Evolutionary conservation across 2,888 invertebrate genomes (phyloP).

Genomic region (Hydriomena furcata): DNA sequence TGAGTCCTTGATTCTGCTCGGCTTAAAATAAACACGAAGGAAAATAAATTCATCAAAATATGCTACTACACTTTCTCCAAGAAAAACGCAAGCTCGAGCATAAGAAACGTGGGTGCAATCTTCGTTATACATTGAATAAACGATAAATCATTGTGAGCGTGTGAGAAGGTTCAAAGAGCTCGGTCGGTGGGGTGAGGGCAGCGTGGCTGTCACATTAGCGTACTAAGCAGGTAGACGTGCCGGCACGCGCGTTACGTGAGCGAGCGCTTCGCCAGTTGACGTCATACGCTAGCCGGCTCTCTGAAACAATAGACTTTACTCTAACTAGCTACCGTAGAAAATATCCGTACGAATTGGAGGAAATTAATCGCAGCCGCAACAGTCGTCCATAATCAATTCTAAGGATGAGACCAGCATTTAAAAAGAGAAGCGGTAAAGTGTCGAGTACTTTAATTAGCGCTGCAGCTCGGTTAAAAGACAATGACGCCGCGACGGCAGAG

Average conservation of each 20-base stretch:
- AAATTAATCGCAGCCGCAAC: conserved; percentile 18
- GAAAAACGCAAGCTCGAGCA: not conserved
- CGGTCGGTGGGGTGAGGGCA: conserved; percentile 37
- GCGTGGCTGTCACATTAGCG: conserved; percentile 57
- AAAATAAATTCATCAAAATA: not conserved
- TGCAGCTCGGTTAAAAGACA: conserved; percentile 78
- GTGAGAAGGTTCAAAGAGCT: conserved; percentile 43
- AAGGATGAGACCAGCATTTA: conserved; percentile 50
- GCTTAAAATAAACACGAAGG: conserved; percentile 16
- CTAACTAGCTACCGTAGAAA: conserved; percentile 14
- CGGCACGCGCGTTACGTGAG: conserved; percentile 52
- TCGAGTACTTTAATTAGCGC: conserved; percentile 81
- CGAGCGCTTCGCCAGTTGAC: conserved; percentile 26
- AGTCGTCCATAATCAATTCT: conserved; percentile 42
- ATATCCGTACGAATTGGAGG: not conserved
- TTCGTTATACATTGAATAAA: conserved; percentile 36
- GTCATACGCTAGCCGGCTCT: conserved; percentile 24
- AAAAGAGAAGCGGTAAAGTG: conserved; percentile 62
- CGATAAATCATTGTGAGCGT: conserved; percentile 46
- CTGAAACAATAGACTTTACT: conserved; percentile 23
- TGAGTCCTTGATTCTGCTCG: conserved; percentile 3
- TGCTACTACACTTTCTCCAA: too few species aligned
- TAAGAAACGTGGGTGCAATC: conserved; percentile 31
- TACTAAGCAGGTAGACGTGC: conserved; percentile 67
- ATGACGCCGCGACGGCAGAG: conserved; percentile 76